Conservation (phyloP, 2,113 vertebrate genomes). For the Ariopsis seemanni region DNA sequence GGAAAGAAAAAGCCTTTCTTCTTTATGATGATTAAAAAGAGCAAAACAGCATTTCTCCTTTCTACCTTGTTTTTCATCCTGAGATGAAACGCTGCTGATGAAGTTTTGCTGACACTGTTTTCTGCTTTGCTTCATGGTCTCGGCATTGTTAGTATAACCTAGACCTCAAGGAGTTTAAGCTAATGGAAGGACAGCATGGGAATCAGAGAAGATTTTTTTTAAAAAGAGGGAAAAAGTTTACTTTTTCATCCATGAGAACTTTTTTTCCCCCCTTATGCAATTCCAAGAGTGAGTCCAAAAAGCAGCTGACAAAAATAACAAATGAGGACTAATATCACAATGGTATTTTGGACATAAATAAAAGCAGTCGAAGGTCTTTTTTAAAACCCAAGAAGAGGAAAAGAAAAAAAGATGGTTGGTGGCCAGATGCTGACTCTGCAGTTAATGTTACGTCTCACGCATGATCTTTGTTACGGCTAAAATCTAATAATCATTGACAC, state of each 20-base stretch:
- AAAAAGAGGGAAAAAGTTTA: not conserved
- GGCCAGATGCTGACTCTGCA: conserved; percentile 6
- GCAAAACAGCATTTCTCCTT: not conserved
- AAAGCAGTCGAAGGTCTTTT: not conserved
- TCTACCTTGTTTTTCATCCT: not conserved
- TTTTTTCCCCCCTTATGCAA: not conserved
- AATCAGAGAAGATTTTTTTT: not conserved
- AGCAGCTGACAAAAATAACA: not conserved
- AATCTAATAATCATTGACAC: not conserved
- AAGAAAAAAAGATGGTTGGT: not conserved
- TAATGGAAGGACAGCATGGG: not conserved
- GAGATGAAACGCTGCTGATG: not conserved
- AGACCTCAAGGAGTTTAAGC: conserved; percentile 18
- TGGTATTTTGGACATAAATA: not conserved
- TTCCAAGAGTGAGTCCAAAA: not conserved
- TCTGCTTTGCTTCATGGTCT: conserved; percentile 9
- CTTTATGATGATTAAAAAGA: conserved; percentile 5
- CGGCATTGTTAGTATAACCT: not conserved
- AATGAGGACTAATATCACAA: not conserved
- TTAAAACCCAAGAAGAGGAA: not conserved
- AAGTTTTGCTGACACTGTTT: conserved; percentile 6
- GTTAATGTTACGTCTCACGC: not conserved
- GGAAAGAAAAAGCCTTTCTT: not conserved
- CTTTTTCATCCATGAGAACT: conserved; percentile 1
- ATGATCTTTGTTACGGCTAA: not conserved